phyloP scores from a whole-genome alignment of 2,797 vertebrate genomes.

The Meriones psammophilus region DNA sequence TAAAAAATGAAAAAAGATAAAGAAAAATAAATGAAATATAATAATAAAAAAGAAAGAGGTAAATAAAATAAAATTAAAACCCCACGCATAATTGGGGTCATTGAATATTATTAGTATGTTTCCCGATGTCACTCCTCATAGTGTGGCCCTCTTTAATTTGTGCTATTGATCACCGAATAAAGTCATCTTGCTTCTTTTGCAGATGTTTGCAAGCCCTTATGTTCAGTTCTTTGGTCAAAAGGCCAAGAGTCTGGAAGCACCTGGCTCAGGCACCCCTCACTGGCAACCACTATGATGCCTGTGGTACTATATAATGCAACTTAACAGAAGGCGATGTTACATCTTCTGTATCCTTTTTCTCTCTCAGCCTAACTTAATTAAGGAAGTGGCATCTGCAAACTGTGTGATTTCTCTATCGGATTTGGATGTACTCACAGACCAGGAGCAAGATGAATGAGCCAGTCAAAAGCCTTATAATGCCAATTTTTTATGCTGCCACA shows the following conservation, averaged over 20 bases:
- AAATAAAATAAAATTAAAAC: neutral
- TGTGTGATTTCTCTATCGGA: conserved; percentile 37
- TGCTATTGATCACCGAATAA: neutral
- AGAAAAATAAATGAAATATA: too few relatives aligned
- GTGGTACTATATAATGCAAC: neutral
- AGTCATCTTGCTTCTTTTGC: neutral
- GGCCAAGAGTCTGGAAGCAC: neutral
- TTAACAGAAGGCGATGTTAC: conserved; percentile 27
- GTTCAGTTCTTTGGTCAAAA: neutral
- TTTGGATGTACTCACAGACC: conserved; percentile 66
- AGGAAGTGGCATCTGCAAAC: neutral
- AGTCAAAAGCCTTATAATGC: conserved; percentile 58
- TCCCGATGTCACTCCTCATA: neutral
- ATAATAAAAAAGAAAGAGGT: too few relatives aligned
- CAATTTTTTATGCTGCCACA: conserved; percentile 63
- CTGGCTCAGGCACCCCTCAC: neutral
- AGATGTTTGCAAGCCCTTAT: neutral
- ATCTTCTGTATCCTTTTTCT: conserved; percentile 20
- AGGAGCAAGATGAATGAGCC: conserved; percentile 68
- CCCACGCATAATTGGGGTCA: neutral
- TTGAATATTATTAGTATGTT: neutral
- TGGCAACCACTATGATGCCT: neutral
- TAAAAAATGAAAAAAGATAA: too few relatives aligned
- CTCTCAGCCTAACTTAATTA: conserved; percentile 67
- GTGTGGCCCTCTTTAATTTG: neutral